phyloP scores from a whole-genome alignment of 1,140 invertebrate species.

The Littorina saxatilis region DNA sequence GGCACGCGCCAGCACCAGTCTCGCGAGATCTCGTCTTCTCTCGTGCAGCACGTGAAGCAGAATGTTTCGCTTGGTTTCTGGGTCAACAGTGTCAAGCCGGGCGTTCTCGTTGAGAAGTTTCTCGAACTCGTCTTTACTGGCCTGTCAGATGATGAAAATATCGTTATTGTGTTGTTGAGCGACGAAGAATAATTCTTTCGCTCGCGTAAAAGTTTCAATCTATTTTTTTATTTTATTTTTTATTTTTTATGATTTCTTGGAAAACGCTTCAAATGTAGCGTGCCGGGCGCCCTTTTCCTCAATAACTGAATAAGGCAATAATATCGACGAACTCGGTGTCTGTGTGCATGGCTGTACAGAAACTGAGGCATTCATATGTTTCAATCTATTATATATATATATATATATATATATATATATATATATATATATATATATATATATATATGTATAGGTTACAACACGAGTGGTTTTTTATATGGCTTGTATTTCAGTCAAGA shows the following conservation, averaged over 20 bases:
- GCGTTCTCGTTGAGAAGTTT: background rate
- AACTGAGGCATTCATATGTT: too few relatives aligned
- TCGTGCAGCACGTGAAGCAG: slow-evolving; percentile 56
- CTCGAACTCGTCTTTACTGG: background rate
- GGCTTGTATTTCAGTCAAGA: too few relatives aligned
- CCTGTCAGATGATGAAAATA: background rate
- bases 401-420: background rate
- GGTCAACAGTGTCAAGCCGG: slow-evolving; percentile 34
- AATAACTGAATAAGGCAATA: background rate
- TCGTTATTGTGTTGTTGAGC: background rate
- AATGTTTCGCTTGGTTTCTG: slow-evolving; percentile 52
- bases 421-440: background rate
- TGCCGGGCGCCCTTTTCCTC: background rate
- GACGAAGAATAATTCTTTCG: background rate
- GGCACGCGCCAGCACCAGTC: slow-evolving; percentile 45
- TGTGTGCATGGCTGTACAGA: too few relatives aligned
- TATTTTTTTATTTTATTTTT: background rate
- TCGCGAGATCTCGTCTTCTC: slow-evolving; percentile 41
- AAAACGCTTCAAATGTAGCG: background rate
- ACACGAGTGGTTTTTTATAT: too few relatives aligned
- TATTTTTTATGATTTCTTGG: background rate
- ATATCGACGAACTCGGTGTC: too few relatives aligned
- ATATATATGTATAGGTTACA: too few relatives aligned
- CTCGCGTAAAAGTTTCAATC: background rate
- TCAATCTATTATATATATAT: background rate